Percentiles rank a stretch among this genome's conserved stretches.
phyloP scores from a whole-genome alignment of 2,797 vertebrate genomes.

The Acanthornis magna region DNA sequence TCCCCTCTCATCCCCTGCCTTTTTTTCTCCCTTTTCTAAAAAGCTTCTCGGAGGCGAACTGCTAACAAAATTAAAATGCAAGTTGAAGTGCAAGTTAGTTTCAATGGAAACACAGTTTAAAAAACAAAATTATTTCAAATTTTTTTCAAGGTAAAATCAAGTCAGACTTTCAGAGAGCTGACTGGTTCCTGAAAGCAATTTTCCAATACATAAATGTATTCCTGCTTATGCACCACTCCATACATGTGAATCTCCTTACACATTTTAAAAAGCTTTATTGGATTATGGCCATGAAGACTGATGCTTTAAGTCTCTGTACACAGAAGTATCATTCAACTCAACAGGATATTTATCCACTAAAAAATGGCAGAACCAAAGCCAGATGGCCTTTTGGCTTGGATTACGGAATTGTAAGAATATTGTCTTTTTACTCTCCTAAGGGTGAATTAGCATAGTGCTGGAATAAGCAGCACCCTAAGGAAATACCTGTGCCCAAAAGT shows the following conservation, averaged over 20 bases:
- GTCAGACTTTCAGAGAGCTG: neutral
- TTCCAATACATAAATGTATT: neutral
- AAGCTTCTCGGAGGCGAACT: neutral
- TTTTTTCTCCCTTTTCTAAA: neutral
- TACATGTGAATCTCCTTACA: neutral
- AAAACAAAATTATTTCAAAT: neutral
- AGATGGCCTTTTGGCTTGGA: constrained; percentile 30
- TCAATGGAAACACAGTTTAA: neutral
- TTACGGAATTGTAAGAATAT: neutral
- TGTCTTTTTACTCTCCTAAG: neutral
- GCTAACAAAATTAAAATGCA: neutral
- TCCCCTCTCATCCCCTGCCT: accelerated
- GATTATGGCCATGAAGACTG: neutral
- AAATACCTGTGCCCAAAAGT: neutral
- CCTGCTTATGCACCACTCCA: neutral
- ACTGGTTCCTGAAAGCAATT: neutral
- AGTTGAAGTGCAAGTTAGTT: neutral
- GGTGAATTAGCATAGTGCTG: neutral
- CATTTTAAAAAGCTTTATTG: neutral
- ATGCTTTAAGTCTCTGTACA: neutral
- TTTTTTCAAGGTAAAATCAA: neutral
- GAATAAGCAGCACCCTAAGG: neutral
- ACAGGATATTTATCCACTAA: neutral
- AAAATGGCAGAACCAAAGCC: constrained; percentile 4
- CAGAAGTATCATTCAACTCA: neutral